phyloP scores from a whole-genome alignment of 2,888 invertebrate species.

The Tenodera sinensis region DNA sequence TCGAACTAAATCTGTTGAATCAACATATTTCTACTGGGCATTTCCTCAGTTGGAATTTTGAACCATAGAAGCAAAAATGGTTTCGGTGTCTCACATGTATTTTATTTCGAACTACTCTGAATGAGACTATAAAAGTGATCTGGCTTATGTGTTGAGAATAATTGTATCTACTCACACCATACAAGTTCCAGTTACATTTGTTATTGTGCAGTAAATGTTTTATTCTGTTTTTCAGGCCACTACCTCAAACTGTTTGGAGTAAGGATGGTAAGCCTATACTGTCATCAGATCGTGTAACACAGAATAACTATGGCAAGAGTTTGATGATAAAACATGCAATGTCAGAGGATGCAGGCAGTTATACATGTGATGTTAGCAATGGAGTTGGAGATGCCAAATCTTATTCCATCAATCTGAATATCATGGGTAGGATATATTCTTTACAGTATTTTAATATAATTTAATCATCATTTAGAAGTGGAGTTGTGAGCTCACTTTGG shows the following conservation, averaged over 20 bases:
- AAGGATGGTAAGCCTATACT: slow-evolving; percentile 71
- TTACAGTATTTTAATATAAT: neutral
- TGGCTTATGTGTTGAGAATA: no score
- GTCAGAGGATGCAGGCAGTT: slow-evolving; percentile 85
- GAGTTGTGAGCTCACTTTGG: no score
- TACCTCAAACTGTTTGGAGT: slow-evolving; percentile 91
- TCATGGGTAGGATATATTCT: slow-evolving; percentile 54
- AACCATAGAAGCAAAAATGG: no score
- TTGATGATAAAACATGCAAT: slow-evolving; percentile 81
- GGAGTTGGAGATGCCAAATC: slow-evolving; percentile 83
- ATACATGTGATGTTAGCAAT: slow-evolving; percentile 91
- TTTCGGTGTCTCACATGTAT: no score
- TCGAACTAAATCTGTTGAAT: no score
- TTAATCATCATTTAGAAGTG: no score
- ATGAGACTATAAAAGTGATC: no score
- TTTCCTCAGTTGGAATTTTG: no score
- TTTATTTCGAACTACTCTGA: no score
- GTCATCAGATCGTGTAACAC: slow-evolving; percentile 69
- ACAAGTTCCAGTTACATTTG: no score
- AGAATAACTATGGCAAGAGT: slow-evolving; percentile 93
- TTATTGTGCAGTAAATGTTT: neutral
- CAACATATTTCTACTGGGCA: no score
- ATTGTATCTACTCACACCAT: no score
- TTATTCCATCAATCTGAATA: slow-evolving; percentile 76
- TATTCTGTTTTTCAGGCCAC: slow-evolving; percentile 59